Evolutionary conservation across 2,888 invertebrate genomes (phyloP), one percentile per base, ranked within the genome.

Genomic region (Mallateleia sp.): DNA sequence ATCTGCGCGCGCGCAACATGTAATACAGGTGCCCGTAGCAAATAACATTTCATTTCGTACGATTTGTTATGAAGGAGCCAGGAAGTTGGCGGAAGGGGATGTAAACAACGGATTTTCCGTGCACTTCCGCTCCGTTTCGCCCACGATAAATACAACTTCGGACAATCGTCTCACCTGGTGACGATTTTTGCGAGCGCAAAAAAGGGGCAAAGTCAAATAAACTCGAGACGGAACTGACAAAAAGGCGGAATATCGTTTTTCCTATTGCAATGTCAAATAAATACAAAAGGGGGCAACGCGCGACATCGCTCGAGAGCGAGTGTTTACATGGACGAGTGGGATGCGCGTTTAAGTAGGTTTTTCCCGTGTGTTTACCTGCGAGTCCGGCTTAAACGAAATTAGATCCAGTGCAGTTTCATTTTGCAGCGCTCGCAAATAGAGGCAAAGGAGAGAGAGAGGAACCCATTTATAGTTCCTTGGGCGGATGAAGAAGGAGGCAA

Each of bases 81-180:
- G 24, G 62, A 79, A 71, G n/a, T 5, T 6, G 25, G 1, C 28
- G 62, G 42, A 62, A 45, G 24, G 24, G 38, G 14, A 58, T 64
- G 86, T 87, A 88, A 90, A 89, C 88, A 90, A 88, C 86, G 85
- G 90, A 90, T 90, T 89, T 86, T 85, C 88, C 60, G 52, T 82
- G 78, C 84, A 84, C 90, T 89, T 91, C 85, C 89, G 85, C 89
- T 88, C 88, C 84, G 85, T 72, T 89, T 90, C 77, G 80, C 77
- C 58, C 75, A 85, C 87, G 86, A 92, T 90, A 92, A 91, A 91
- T 90, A 72, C 69, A 38, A 62, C 62, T 50, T 42, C 45, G 66
- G 54, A 83, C 82, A 58, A 75, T 75, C 52, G 58, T 69, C 58
- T 62, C 60, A 69, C 69, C 62, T 71, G n/a, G n/a, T n/a, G 62